phyloP scores from a whole-genome alignment of 1,140 invertebrate genomes.

The Drosophila athabasca region DNA sequence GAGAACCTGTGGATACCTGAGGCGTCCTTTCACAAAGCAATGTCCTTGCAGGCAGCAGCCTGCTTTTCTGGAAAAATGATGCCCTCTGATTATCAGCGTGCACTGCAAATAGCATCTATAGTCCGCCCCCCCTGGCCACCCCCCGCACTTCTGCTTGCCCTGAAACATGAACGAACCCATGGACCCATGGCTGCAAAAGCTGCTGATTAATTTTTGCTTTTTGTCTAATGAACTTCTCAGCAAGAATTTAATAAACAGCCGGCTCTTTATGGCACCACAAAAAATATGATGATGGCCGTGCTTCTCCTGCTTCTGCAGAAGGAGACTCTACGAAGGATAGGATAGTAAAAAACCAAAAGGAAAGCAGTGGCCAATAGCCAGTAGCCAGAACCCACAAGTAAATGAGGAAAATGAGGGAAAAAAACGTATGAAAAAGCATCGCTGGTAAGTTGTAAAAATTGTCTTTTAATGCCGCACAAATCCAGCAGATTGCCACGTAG shows the following conservation, averaged over 20 bases:
- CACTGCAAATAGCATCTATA: too few relatives aligned
- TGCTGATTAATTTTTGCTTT: constrained; percentile 74
- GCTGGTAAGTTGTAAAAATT: constrained; percentile 82
- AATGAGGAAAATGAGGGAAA: constrained; percentile 32
- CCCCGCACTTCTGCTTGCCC: too few relatives aligned
- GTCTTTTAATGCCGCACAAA: constrained; percentile 82
- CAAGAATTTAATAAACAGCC: constrained; percentile 77
- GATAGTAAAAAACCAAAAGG: constrained; percentile 30
- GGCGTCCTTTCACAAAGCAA: constrained; percentile 2
- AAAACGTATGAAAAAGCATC: constrained; percentile 66
- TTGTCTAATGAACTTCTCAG: constrained; percentile 77
- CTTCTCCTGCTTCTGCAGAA: constrained; percentile 13
- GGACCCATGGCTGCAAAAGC: not conserved
- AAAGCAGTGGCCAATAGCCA: not conserved
- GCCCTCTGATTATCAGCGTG: too few relatives aligned
- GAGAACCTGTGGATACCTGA: too few relatives aligned
- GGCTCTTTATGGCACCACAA: constrained; percentile 64
- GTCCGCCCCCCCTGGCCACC: too few relatives aligned
- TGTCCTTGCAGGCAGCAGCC: not conserved
- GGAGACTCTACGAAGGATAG: constrained; percentile 1
- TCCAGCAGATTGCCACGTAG: constrained; percentile 83
- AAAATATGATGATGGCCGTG: constrained; percentile 49
- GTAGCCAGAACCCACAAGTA: constrained; percentile 6
- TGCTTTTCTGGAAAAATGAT: too few relatives aligned
- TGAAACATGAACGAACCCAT: too few relatives aligned